Conservation (phyloP, 23 tunicate genomes). For the Ascidia mentula region DNA sequence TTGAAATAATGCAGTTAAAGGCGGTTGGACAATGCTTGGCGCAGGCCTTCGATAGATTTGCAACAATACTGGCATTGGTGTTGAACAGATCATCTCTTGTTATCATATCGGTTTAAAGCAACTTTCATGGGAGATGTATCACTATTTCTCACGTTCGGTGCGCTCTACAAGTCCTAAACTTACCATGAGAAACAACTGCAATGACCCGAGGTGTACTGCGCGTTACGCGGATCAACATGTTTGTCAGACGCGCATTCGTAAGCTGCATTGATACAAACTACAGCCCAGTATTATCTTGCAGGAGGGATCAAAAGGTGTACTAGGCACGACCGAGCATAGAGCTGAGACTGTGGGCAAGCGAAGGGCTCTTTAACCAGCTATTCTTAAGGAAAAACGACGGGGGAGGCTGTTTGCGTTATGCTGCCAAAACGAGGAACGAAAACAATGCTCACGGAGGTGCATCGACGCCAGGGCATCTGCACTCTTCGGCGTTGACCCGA, state of each 20-base stretch:
- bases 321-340: neutral
- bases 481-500: neutral
- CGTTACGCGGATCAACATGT: too few relatives aligned
- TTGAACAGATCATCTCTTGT: conserved; percentile 97
- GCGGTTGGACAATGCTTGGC: conserved; percentile 94
- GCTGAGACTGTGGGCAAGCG: too few relatives aligned
- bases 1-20: conserved; percentile 92
- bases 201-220: too few relatives aligned
- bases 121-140: too few relatives aligned
- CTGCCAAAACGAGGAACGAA: neutral
- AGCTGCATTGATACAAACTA: too few relatives aligned
- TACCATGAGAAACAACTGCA: too few relatives aligned
- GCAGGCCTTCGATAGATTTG: conserved; percentile 89
- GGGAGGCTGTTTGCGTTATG: neutral
- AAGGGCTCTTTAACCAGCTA: too few relatives aligned
- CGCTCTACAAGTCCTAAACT: too few relatives aligned
- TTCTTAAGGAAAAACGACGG: neutral
- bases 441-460: neutral
- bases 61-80: conserved; percentile 99
- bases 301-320: neutral
- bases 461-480: neutral
- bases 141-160: too few relatives aligned
- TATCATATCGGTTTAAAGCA: too few relatives aligned
- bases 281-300: neutral
- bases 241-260: too few relatives aligned